A percentile compares a stretch with the other conserved stretches of the same genome.
Evolutionary conservation across 1,140 invertebrate genomes (phyloP).

Genomic region (Macrobrachium rosenbergii): DNA sequence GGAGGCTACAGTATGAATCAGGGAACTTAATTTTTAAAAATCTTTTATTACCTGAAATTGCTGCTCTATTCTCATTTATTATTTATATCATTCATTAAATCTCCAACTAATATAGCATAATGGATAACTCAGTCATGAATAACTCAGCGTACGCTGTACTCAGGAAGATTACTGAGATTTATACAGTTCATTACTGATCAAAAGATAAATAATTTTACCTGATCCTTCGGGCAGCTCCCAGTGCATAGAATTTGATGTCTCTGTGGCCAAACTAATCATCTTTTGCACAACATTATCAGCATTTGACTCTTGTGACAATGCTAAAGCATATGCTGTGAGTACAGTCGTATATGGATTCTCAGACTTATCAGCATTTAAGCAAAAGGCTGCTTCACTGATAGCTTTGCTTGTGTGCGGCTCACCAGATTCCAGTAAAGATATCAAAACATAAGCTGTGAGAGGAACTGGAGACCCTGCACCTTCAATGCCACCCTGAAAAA

Average conservation of each 20-base stretch:
- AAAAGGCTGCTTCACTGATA: slow-evolving; percentile 81
- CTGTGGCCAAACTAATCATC: slow-evolving; percentile 17
- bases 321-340: slow-evolving; percentile 81
- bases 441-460: slow-evolving; percentile 86
- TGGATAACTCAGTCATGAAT: too few relatives aligned
- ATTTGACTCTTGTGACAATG: slow-evolving; percentile 80
- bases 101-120: too few relatives aligned
- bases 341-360: slow-evolving; percentile 84
- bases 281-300: slow-evolving; percentile 68
- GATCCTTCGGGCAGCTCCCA: slow-evolving; percentile 36
- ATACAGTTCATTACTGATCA: too few relatives aligned
- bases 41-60: too few relatives aligned
- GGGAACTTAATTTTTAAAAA: too few relatives aligned
- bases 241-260: slow-evolving; percentile 11
- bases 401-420: slow-evolving; percentile 66
- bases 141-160: too few relatives aligned
- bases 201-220: neutral
- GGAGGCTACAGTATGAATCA: too few relatives aligned
- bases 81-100: too few relatives aligned
- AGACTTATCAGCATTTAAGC: slow-evolving; percentile 75
- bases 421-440: slow-evolving; percentile 82
- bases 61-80: too few relatives aligned
- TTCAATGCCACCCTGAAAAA: slow-evolving; percentile 80
- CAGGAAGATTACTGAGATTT: too few relatives aligned
- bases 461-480: slow-evolving; percentile 79